phyloP scores from a whole-genome alignment of 2,797 vertebrate species.

The Salarias fasciatus region DNA sequence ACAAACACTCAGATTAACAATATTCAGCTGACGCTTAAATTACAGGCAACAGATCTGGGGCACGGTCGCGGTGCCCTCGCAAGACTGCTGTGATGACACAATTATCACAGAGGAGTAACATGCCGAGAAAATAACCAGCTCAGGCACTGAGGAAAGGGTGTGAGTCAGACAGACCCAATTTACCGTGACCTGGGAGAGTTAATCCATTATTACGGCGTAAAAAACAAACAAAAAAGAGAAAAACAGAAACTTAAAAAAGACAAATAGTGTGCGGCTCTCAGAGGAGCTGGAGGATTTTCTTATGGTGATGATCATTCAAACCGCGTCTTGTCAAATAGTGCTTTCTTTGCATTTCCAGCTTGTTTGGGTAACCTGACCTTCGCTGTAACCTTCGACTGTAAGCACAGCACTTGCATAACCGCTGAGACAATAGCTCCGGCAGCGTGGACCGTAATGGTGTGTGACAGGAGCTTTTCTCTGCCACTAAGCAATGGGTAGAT shows the following conservation, averaged over 20 bases:
- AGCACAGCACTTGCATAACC: slow-evolving; percentile 48
- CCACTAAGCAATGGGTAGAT: slow-evolving; percentile 58
- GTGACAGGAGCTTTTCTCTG: slow-evolving; percentile 64
- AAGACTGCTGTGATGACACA: slow-evolving; percentile 23
- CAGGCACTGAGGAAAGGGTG: not conserved
- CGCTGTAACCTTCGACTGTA: slow-evolving; percentile 39
- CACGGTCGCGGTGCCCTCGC: not conserved
- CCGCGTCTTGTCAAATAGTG: not conserved
- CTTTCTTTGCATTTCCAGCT: slow-evolving; percentile 21
- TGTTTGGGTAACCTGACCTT: slow-evolving; percentile 47
- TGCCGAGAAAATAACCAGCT: slow-evolving; percentile 7
- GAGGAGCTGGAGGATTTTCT: not conserved
- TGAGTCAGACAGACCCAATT: slow-evolving; percentile 5
- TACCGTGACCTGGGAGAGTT: slow-evolving; percentile 2
- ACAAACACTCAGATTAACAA: slow-evolving; percentile 1
- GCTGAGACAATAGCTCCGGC: slow-evolving; percentile 56
- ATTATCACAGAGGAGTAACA: slow-evolving; percentile 9
- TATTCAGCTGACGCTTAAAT: slow-evolving; percentile 32
- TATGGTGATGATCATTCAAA: slow-evolving; percentile 3
- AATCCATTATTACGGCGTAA: not conserved
- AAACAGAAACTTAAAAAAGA: not conserved
- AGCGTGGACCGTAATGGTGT: slow-evolving; percentile 51
- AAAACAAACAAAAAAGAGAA: not conserved
- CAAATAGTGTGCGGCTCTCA: not conserved
- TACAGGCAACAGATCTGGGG: slow-evolving; percentile 19